A percentile compares a stretch with the other conserved stretches of the same genome.
These are phyloP conservation scores for Acanthochromis polyacanthus DNA, from an alignment of 2,113 vertebrate species.

Conservation along the genomic window DNA sequence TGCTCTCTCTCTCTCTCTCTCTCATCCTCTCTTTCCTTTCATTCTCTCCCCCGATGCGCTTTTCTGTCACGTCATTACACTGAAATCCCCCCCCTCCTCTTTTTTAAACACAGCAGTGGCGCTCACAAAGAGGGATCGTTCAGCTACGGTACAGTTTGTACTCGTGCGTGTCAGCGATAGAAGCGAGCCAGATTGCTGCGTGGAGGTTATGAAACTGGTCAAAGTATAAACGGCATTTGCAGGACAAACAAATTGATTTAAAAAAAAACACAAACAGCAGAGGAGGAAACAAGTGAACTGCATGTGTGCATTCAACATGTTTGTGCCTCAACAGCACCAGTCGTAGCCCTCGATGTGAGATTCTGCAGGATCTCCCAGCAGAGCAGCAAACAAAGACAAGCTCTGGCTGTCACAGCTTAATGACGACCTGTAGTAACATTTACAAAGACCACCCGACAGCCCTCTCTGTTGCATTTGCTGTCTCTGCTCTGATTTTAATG, in stretches of 20 bases:
- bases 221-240: background rate
- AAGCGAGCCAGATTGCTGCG: background rate
- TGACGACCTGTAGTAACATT: conserved; percentile 26
- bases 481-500: conserved; percentile 4
- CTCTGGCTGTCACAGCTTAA: conserved; percentile 20
- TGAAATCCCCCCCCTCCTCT: conserved; percentile 15
- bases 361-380: conserved; percentile 14
- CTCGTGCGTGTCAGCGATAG: background rate
- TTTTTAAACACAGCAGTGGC: conserved; percentile 22
- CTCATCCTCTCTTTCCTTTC: conserved; percentile 4
- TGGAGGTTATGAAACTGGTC: background rate
- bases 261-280: background rate
- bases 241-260: background rate
- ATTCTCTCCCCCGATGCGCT: conserved; percentile 56
- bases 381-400: background rate
- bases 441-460: conserved; percentile 24
- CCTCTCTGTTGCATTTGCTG: background rate
- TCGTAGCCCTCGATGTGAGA: background rate
- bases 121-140: conserved; percentile 12
- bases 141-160: background rate
- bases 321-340: background rate
- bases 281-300: background rate
- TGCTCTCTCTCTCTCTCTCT: conserved; percentile 28
- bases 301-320: background rate
- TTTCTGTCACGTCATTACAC: conserved; percentile 43